Base-by-base conservation (phyloP, 2,888 invertebrate genomes). In the Malthinus seriepunctatus region DNA sequence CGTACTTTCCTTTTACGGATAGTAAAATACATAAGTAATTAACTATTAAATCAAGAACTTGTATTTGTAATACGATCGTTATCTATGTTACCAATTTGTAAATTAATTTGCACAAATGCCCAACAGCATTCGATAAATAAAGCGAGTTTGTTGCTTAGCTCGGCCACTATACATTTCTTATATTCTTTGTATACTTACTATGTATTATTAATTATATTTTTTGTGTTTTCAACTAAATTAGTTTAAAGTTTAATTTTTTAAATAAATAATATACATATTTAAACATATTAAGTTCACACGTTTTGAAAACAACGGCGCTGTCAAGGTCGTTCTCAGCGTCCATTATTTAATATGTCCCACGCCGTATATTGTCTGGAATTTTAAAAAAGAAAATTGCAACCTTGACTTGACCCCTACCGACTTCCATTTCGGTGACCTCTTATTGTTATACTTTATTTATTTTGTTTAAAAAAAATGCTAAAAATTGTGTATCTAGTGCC, bases 251-350 rank as follows among this genome's bases (percentile, higher is more conserved):
- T 23, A 2, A 23, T 23, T 23, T 23, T 5, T 2, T 23, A 53
- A 54, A 56, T 53, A 56, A 56, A 56, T 56, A 54, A 58, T 54
- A 61, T 61, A 56, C 52, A 58, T 50, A 52, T 53, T 56, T 60
- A 52, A 60, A 52, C 69, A 71, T 71, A 69, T 66, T 60, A 46
- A 64, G 69, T 73, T 73, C 73, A 71, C 73, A 73, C 72, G 71
- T 71, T 69, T 62, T 39, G 53, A 59, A 62, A 57, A 63, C 62
- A 61, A 63, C 56, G 63, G 69, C 71, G 70, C 67, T 70, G 69
- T 69, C 73, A 73, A 73, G 73, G 73, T 60, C 73, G 65, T 71
- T 73, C 71, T 69, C 73, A 71, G 68, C 69, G 68, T 70, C 67
- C 64, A 66, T 70, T 70, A 66, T 67, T 68, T 67, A 67, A 52